Conservation (phyloP, 2,797 vertebrate species). For the Macropus fuliginosus region DNA sequence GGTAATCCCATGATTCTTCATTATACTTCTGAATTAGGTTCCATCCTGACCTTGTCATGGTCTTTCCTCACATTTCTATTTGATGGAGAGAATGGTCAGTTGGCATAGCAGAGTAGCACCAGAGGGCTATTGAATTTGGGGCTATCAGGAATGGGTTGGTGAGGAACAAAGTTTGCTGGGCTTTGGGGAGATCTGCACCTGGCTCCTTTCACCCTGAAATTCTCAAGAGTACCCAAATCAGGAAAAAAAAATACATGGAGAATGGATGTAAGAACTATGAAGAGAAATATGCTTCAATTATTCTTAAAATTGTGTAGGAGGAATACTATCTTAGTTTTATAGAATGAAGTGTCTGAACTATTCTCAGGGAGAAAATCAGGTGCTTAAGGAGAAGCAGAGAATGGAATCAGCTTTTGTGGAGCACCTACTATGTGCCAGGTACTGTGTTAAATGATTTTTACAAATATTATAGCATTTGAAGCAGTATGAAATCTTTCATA, state of each 20-base stretch:
- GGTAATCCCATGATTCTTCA: neutral
- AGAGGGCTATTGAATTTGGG: neutral
- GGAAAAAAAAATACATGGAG: neutral
- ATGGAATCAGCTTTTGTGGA: neutral
- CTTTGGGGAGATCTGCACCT: neutral
- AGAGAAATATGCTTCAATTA: neutral
- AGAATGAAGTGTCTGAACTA: neutral
- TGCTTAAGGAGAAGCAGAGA: neutral
- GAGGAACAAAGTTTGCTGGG: neutral
- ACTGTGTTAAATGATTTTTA: neutral
- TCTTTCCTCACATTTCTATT: neutral
- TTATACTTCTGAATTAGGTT: neutral
- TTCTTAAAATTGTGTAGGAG: slow-evolving; percentile 26
- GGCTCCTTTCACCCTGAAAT: neutral
- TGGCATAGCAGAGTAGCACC: neutral
- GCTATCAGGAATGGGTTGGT: neutral
- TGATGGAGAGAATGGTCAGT: neutral
- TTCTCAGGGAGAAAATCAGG: neutral
- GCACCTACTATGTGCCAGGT: neutral
- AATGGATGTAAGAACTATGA: neutral
- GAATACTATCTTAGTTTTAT: neutral
- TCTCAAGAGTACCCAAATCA: neutral
- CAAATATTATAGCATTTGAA: neutral
- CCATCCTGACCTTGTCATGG: neutral
- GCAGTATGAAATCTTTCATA: neutral